Evolutionary conservation across 2,113 vertebrate genomes (phyloP).

Genomic region (Paracanthobrama guichenoti): DNA sequence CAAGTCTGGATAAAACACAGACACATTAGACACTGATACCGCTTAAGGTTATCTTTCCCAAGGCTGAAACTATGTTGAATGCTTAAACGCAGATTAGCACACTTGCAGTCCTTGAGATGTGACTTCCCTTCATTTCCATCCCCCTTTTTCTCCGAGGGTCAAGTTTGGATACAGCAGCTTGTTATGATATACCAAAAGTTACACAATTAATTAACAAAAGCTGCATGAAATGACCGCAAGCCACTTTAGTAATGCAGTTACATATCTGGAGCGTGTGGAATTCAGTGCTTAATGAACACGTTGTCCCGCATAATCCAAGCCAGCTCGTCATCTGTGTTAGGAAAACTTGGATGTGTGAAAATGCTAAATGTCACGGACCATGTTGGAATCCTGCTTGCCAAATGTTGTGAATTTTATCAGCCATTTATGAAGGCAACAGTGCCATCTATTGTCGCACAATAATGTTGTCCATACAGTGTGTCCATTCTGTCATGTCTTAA

Average conservation of each 20-base stretch:
- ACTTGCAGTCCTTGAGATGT: conserved; percentile 1
- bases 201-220: background rate
- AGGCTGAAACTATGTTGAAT: conserved; percentile 25
- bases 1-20: conserved; percentile 22
- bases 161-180: background rate
- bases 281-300: background rate
- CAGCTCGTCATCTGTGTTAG: conserved; percentile 43
- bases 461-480: conserved; percentile 26
- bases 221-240: background rate
- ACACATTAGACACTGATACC: conserved; percentile 23
- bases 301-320: background rate
- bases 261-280: background rate
- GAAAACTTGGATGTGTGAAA: conserved; percentile 48
- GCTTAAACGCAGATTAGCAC: conserved; percentile 25
- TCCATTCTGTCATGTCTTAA: conserved; percentile 68
- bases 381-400: conserved; percentile 18
- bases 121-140: background rate
- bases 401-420: conserved; percentile 36
- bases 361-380: conserved; percentile 35
- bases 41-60: conserved; percentile 35
- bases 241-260: conserved; percentile 1
- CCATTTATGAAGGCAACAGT: conserved; percentile 54
- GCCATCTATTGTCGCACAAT: conserved; percentile 61
- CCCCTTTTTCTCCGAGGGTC: background rate
- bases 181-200: background rate